These are phyloP conservation scores for Tipula vernalis DNA, from an alignment of 2,888 invertebrate species.

Conservation along the genomic window DNA sequence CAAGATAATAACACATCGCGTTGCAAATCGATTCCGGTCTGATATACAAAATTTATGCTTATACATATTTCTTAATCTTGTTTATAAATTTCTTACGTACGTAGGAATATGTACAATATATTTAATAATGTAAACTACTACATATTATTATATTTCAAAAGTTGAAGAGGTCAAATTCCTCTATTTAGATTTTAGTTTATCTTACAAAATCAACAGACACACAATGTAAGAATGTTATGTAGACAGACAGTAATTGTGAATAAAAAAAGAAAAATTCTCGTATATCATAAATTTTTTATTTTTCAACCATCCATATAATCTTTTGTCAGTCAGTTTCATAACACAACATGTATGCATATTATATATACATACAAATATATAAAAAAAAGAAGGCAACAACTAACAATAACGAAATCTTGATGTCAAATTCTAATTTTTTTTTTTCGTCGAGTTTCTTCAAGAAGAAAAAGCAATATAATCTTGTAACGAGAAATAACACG, in stretches of 20 bases:
- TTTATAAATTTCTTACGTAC: background rate
- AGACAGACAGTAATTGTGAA: background rate
- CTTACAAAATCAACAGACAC: background rate
- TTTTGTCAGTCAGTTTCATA: background rate
- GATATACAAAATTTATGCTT: too few species aligned
- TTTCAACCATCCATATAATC: background rate
- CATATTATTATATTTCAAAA: background rate
- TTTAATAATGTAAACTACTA: too few species aligned
- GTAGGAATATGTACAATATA: background rate
- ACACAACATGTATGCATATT: background rate
- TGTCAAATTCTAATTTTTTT: background rate
- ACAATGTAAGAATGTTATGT: background rate
- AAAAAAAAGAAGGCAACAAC: background rate
- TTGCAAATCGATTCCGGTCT: too few species aligned
- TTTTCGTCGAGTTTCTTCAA: background rate
- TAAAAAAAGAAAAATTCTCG: background rate
- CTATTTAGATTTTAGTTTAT: background rate
- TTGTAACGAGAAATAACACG: background rate
- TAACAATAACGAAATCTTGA: background rate
- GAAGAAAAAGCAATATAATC: background rate
- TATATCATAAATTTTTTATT: background rate
- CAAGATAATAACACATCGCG: too few species aligned
- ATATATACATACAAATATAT: background rate
- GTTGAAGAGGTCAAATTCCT: background rate
- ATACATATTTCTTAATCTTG: background rate